phyloP scores from a whole-genome alignment of 2,113 vertebrate species.

The Vulpes ferrilata region DNA sequence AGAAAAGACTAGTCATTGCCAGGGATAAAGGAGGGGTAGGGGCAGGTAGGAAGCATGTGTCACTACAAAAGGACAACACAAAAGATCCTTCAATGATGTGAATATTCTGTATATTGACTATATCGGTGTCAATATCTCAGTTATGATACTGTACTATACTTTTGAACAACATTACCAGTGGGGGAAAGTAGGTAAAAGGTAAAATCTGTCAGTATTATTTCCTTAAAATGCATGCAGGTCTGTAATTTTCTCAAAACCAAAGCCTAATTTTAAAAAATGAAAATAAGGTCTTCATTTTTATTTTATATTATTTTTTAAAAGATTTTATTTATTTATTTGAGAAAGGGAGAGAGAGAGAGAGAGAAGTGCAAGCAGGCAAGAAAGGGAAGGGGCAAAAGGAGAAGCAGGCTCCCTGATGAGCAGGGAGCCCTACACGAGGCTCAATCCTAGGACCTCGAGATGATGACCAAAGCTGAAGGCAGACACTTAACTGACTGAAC shows the following conservation, averaged over 20 bases:
- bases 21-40: accelerated
- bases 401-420: background rate
- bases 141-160: background rate
- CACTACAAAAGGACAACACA: background rate
- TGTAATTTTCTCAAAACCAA: background rate
- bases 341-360: background rate
- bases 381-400: background rate
- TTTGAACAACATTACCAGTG: background rate
- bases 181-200: background rate
- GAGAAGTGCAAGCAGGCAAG: background rate
- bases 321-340: background rate
- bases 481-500: background rate
- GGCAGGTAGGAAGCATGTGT: background rate
- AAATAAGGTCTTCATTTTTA: background rate
- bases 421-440: accelerated
- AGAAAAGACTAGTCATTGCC: background rate
- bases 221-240: background rate
- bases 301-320: background rate
- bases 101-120: background rate
- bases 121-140: background rate
- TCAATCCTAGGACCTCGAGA: background rate
- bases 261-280: background rate
- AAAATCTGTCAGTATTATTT: background rate
- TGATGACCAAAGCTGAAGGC: background rate
- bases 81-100: background rate